A percentile compares a stretch with the other conserved stretches of the same genome.
phyloP scores from a whole-genome alignment of 2,888 invertebrate species.

The Argyra leucocephala region DNA sequence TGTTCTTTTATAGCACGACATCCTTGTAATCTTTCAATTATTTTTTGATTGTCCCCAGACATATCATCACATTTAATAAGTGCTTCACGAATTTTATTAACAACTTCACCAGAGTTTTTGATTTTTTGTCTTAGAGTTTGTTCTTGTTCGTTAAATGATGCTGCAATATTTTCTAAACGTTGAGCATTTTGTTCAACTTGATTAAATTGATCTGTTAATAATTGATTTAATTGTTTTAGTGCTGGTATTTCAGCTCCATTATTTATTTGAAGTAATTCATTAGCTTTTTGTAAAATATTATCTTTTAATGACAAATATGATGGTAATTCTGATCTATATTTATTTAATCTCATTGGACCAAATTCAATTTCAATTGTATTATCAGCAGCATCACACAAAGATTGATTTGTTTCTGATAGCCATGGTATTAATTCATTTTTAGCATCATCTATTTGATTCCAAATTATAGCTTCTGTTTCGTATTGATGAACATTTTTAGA shows the following conservation, averaged over 20 bases:
- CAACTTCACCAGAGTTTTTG: conserved; percentile 58
- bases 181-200: conserved; percentile 63
- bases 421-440: conserved; percentile 75
- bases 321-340: conserved; percentile 79
- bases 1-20: conserved; percentile 64
- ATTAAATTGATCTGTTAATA: conserved; percentile 66
- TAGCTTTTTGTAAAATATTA: conserved; percentile 68
- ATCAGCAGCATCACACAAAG: conserved; percentile 63
- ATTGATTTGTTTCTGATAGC: conserved; percentile 72
- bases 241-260: conserved; percentile 61
- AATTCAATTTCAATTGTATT: conserved; percentile 72
- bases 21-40: conserved; percentile 65
- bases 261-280: conserved; percentile 67
- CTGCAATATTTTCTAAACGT: conserved; percentile 62
- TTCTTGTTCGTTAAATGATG: conserved; percentile 65
- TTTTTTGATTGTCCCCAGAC: conserved; percentile 76
- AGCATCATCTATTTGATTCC: conserved; percentile 83
- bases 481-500: conserved; percentile 66
- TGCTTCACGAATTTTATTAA: conserved; percentile 67
- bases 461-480: conserved; percentile 83
- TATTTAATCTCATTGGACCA: conserved; percentile 65
- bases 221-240: conserved; percentile 52
- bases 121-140: conserved; percentile 60
- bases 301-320: conserved; percentile 65
- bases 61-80: conserved; percentile 84